Percentiles rank a stretch among this genome's conserved stretches.
These are phyloP conservation scores for Brachionus plicatilis DNA, from an alignment of 1,140 invertebrate species.

Conservation along the genomic window DNA sequence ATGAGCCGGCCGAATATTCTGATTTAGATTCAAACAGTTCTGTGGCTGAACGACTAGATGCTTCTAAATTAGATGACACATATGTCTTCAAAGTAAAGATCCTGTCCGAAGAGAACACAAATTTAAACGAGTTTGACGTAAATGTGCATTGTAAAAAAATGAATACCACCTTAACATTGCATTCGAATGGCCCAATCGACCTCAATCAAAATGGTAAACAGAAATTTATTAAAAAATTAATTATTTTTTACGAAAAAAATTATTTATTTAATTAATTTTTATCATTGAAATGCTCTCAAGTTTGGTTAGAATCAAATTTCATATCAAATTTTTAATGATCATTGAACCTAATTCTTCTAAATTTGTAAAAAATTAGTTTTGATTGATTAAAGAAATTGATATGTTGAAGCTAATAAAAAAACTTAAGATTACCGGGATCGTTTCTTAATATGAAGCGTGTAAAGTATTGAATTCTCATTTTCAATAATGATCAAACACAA, in stretches of 20 bases:
- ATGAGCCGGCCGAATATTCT: neutral
- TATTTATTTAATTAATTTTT: no score
- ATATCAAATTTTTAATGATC: neutral
- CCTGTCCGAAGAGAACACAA: neutral
- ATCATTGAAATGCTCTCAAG: neutral
- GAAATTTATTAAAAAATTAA: no score
- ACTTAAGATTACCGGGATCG: neutral
- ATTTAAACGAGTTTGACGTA: constrained; percentile 13
- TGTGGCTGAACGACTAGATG: neutral
- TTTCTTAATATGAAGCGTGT: neutral
- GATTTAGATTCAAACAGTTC: neutral
- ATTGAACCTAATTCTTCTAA: neutral
- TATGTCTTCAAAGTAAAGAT: constrained; percentile 25
- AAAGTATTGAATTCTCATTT: neutral
- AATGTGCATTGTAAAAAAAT: constrained; percentile 34
- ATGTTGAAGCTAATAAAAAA: neutral
- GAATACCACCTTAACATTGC: neutral
- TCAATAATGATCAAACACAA: neutral
- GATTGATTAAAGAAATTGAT: neutral
- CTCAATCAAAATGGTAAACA: neutral
- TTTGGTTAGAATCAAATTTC: neutral
- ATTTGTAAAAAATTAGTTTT: neutral
- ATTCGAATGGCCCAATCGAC: neutral
- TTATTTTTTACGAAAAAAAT: no score
- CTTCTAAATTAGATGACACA: neutral